These are phyloP conservation scores for Neolamprologus ventralis DNA, from an alignment of 2,113 vertebrate species.

Conservation along the genomic window DNA sequence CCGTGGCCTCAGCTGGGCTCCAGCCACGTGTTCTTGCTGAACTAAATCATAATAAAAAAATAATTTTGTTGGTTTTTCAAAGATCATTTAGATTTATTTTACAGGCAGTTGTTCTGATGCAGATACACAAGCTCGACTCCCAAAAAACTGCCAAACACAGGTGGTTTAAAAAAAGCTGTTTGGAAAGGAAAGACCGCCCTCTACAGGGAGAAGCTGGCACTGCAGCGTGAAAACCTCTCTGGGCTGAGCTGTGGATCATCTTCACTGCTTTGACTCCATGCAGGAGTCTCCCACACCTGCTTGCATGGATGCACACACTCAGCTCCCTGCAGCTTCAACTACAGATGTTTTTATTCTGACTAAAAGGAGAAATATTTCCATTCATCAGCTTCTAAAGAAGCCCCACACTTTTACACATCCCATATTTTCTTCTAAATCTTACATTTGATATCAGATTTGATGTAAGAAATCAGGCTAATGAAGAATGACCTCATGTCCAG, in stretches of 20 bases:
- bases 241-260: not conserved
- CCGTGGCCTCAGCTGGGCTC: not conserved
- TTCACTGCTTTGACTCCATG: too few species aligned
- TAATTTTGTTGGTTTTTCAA: not conserved
- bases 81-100: not conserved
- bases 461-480: not conserved
- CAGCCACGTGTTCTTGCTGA: not conserved
- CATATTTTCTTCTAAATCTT: not conserved
- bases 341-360: fast-evolving
- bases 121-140: not conserved
- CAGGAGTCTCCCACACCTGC: not conserved
- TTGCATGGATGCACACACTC: not conserved
- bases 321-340: not conserved
- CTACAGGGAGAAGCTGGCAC: not conserved
- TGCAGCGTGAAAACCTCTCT: not conserved
- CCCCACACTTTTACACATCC: too few species aligned
- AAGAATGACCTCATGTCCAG: not conserved
- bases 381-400: not conserved
- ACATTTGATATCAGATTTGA: not conserved
- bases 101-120: not conserved
- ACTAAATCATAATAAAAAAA: not conserved
- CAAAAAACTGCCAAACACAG: not conserved
- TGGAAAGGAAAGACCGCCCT: not conserved
- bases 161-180: not conserved
- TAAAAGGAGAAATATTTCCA: not conserved